Conservation (phyloP, 2,113 vertebrate genomes). For the Caranx melampygus region DNA sequence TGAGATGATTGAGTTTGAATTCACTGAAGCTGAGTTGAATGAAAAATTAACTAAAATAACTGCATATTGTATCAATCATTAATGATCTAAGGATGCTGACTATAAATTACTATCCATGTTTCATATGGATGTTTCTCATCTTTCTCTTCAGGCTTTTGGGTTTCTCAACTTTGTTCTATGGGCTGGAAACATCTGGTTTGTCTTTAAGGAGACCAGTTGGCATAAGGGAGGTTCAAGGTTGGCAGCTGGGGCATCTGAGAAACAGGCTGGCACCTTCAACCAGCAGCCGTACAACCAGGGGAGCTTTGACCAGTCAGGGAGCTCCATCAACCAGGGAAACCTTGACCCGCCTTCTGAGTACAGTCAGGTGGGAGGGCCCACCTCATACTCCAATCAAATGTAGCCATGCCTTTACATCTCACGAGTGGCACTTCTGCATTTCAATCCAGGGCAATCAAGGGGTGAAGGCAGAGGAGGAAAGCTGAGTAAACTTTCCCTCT, state of each 20-base stretch:
- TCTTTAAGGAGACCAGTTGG: constrained; percentile 98
- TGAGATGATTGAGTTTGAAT: not conserved
- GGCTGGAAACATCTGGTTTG: constrained; percentile 99
- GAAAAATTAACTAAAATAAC: not conserved
- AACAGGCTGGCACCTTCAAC: constrained; percentile 88
- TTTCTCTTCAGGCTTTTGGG: constrained; percentile 89
- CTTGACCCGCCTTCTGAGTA: constrained; percentile 85
- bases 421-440: constrained; percentile 42
- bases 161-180: constrained; percentile 99
- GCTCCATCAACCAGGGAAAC: constrained; percentile 85
- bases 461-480: constrained; percentile 25
- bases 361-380: constrained; percentile 89
- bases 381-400: constrained; percentile 92
- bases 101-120: not conserved
- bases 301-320: constrained; percentile 87
- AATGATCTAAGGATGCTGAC: no score
- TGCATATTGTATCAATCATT: not conserved
- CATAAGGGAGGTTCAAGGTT: constrained; percentile 90
- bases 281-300: constrained; percentile 89
- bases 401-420: constrained; percentile 72
- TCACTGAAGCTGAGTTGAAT: not conserved
- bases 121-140: not conserved
- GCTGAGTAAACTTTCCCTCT: not conserved
- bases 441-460: constrained; percentile 62
- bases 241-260: constrained; percentile 86